A percentile compares a stretch with the other conserved stretches of the same genome.
Conservation (phyloP, 2,888 invertebrate genomes). For the Polydrusus tereticollis region DNA sequence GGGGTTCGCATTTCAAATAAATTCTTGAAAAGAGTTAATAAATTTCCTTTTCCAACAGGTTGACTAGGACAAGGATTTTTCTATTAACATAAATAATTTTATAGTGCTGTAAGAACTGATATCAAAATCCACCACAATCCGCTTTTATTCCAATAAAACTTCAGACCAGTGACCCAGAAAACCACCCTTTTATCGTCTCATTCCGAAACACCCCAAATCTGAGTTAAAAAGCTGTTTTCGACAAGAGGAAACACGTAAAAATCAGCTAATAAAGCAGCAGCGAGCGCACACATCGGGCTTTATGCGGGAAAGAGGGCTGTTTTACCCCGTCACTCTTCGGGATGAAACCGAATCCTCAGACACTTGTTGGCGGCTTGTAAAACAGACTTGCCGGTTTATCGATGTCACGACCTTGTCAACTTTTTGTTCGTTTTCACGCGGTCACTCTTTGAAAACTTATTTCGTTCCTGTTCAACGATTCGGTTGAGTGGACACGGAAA, state of each 20-base stretch:
- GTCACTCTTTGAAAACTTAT: slow-evolving; percentile 22
- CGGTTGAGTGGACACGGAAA: neutral
- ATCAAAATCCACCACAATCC: neutral
- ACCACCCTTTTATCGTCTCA: slow-evolving; percentile 9
- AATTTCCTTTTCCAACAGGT: too few species aligned
- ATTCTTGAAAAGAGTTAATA: too few species aligned
- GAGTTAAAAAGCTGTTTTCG: slow-evolving; percentile 38
- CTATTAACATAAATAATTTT: too few species aligned
- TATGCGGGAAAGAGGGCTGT: slow-evolving; percentile 29
- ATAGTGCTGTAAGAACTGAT: too few species aligned
- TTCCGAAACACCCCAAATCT: slow-evolving; percentile 24
- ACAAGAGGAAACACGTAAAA: slow-evolving; percentile 44
- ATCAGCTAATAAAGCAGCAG: slow-evolving; percentile 47
- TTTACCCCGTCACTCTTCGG: slow-evolving; percentile 37
- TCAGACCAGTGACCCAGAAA: slow-evolving; percentile 23
- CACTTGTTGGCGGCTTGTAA: slow-evolving; percentile 57
- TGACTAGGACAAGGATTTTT: too few species aligned
- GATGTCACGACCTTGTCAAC: slow-evolving; percentile 54
- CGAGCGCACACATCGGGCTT: slow-evolving; percentile 43
- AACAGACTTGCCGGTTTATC: slow-evolving; percentile 52
- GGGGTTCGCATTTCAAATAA: too few species aligned
- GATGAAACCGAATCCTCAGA: slow-evolving; percentile 48
- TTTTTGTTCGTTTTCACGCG: slow-evolving; percentile 38
- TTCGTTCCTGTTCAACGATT: neutral
- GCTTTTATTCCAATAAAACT: neutral